A percentile compares a stretch with the other conserved stretches of the same genome.
phyloP scores from a whole-genome alignment of 37 sponge, comb jelly and placozoan genomes.

The Theonella swinhoei region DNA sequence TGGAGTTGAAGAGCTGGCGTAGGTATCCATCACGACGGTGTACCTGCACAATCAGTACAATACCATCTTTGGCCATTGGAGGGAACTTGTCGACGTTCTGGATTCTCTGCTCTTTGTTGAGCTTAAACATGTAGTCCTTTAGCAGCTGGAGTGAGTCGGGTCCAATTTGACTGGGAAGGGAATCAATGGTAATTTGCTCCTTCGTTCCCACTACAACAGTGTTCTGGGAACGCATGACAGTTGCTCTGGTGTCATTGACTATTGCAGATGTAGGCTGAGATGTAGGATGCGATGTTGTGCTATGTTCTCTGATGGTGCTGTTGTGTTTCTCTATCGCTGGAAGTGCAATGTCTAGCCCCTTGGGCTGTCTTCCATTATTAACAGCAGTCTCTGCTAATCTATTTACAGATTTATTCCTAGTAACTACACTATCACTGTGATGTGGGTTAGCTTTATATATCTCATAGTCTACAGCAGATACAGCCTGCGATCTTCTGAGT shows the following conservation, averaged over 20 bases:
- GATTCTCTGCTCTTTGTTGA: conserved; percentile 36
- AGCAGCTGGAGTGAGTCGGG: conserved; percentile 25
- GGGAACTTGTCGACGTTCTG: conserved; percentile 54
- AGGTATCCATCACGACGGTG: conserved; percentile 76
- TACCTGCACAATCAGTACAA: conserved; percentile 79
- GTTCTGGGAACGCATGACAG: neutral
- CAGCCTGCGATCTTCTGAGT: too few relatives aligned
- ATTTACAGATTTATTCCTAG: neutral
- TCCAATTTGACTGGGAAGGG: conserved; percentile 20
- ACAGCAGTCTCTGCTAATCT: neutral
- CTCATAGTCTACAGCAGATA: neutral
- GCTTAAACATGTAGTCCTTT: neutral
- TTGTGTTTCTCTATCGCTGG: neutral
- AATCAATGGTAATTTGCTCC: neutral
- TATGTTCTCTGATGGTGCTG: neutral
- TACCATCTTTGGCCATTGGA: conserved; percentile 31
- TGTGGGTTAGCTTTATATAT: neutral
- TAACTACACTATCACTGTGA: neutral
- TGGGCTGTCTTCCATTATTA: conserved; percentile 3
- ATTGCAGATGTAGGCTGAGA: neutral
- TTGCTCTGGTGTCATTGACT: neutral
- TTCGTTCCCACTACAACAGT: neutral
- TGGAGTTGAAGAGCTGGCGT: conserved; percentile 62
- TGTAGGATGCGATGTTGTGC: neutral
- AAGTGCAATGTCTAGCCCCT: neutral